A percentile compares a stretch with the other conserved stretches of the same genome.
phyloP scores from a whole-genome alignment of 2,797 vertebrate genomes.

The Alfaro cultratus region DNA sequence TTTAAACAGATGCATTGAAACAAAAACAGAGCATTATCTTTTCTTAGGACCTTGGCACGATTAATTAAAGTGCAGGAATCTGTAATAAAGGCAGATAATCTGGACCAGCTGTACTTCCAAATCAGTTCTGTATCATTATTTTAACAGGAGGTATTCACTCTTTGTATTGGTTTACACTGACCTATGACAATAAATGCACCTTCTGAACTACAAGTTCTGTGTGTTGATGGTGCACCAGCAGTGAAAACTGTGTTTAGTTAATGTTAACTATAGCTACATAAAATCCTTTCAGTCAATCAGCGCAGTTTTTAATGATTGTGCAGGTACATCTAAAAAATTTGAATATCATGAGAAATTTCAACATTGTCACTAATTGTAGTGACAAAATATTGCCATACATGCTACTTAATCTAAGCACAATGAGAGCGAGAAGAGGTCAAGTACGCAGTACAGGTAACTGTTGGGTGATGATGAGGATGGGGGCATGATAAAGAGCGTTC shows the following conservation, averaged over 20 bases:
- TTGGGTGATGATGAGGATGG: background rate
- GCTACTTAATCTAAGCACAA: background rate
- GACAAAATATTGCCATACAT: background rate
- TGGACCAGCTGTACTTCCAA: background rate
- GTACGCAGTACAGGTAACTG: background rate
- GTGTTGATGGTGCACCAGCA: background rate
- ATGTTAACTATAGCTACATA: background rate
- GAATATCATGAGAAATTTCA: background rate
- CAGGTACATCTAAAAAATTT: too few relatives aligned
- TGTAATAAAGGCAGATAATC: background rate
- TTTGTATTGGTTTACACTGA: background rate
- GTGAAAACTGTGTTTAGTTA: background rate
- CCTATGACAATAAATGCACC: background rate
- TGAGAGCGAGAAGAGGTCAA: background rate
- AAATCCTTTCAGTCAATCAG: too few relatives aligned
- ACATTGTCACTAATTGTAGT: background rate
- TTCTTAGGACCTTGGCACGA: slow-evolving; percentile 8
- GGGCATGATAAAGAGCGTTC: background rate
- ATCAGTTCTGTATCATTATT: background rate
- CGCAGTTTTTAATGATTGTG: too few relatives aligned
- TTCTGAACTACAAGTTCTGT: background rate
- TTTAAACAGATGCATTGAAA: slow-evolving; percentile 16
- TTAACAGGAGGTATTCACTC: background rate
- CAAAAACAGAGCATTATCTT: background rate
- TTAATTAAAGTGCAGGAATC: background rate